Percentiles rank a stretch among this genome's conserved stretches.
These are phyloP conservation scores for Pelmatolapia mariae DNA, from an alignment of 2,113 vertebrate species.

Conservation along the genomic window DNA sequence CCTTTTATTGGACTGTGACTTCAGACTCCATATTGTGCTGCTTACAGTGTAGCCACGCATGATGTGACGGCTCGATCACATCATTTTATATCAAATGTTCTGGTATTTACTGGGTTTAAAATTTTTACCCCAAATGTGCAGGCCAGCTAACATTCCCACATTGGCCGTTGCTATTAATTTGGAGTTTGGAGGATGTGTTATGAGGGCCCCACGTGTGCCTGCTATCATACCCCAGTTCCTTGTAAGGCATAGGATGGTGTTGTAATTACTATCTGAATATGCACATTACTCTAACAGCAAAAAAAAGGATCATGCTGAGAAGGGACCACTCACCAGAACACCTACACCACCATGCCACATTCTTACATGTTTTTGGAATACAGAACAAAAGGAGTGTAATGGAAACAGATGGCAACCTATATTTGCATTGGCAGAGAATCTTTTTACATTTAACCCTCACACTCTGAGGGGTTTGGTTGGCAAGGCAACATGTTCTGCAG, in stretches of 20 bases:
- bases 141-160: neutral
- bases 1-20: neutral
- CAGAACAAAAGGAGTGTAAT: conserved; percentile 37
- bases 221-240: neutral
- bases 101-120: neutral
- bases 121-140: neutral
- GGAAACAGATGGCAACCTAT: conserved; percentile 68
- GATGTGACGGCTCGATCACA: neutral
- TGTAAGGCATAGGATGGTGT: neutral
- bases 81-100: neutral
- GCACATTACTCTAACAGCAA: neutral
- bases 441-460: conserved; percentile 62
- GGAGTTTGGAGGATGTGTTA: neutral
- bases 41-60: neutral
- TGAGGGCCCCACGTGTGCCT: neutral
- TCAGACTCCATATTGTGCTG: neutral
- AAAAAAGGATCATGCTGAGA: neutral
- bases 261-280: neutral
- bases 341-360: neutral
- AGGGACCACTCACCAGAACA: neutral
- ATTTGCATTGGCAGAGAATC: conserved; percentile 58
- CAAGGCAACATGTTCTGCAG: conserved; percentile 68
- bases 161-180: neutral
- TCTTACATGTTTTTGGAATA: conserved; percentile 1
- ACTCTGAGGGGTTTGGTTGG: conserved; percentile 64